A percentile compares a stretch with the other conserved stretches of the same genome.
Conservation (phyloP, 1,140 invertebrate species). For the Drosophila erecta region DNA sequence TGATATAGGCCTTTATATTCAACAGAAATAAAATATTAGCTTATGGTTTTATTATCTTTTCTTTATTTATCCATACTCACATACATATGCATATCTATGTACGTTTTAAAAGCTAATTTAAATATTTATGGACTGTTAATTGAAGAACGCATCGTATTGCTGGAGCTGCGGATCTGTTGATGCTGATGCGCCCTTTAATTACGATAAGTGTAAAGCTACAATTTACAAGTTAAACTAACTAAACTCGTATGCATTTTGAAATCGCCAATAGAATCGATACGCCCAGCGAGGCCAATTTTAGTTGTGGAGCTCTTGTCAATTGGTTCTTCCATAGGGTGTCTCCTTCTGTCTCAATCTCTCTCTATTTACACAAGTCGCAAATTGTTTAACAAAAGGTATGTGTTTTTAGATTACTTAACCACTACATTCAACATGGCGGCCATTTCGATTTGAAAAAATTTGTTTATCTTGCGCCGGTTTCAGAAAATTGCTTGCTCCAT, state of each 20-base stretch:
- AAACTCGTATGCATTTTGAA: constrained; percentile 72
- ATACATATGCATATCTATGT: constrained; percentile 67
- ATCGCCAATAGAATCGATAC: constrained; percentile 63
- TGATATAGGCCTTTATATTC: too few relatives aligned
- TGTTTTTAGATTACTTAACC: constrained; percentile 62
- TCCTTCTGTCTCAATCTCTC: constrained; percentile 54
- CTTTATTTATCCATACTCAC: constrained; percentile 60
- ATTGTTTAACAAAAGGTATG: constrained; percentile 69
- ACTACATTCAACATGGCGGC: constrained; percentile 78
- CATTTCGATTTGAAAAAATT: constrained; percentile 39
- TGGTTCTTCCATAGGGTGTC: constrained; percentile 52
- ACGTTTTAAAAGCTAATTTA: constrained; percentile 76
- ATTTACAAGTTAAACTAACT: constrained; percentile 83
- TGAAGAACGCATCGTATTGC: constrained; percentile 57
- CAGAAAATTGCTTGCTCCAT: constrained; percentile 32
- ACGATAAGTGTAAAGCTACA: constrained; percentile 76
- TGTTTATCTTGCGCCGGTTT: constrained; percentile 55
- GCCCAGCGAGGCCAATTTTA: constrained; percentile 51
- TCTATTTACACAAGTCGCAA: constrained; percentile 77
- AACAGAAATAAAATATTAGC: neutral
- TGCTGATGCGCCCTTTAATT: constrained; percentile 61
- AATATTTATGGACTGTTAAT: constrained; percentile 82
- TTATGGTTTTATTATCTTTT: constrained; percentile 52
- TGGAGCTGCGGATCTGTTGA: constrained; percentile 26
- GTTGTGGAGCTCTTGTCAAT: constrained; percentile 46